phyloP scores from a whole-genome alignment of 2,113 vertebrate genomes.

The Pagrus major region DNA sequence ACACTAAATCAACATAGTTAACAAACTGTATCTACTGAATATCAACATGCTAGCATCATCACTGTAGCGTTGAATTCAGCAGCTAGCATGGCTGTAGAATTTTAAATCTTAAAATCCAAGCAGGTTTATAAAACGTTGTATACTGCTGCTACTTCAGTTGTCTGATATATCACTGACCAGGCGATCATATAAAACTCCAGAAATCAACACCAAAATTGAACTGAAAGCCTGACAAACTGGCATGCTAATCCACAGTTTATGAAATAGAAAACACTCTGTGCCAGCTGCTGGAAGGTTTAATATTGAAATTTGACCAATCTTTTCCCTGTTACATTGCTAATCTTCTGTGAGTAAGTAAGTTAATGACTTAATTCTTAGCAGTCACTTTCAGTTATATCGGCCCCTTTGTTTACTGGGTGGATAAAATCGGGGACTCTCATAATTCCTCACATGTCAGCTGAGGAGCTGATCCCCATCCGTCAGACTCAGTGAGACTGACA shows the following conservation, averaged over 20 bases:
- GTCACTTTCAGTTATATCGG: constrained; percentile 50
- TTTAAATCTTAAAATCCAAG: neutral
- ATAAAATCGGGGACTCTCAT: constrained; percentile 37
- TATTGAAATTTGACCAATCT: constrained; percentile 31
- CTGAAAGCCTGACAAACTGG: neutral
- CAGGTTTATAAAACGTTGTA: neutral
- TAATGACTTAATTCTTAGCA: constrained; percentile 36
- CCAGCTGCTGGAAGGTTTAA: constrained; percentile 46
- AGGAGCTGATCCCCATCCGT: constrained; percentile 50
- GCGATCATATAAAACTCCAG: neutral
- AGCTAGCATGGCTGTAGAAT: neutral
- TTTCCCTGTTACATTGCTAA: constrained; percentile 6
- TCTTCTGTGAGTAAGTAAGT: constrained; percentile 5
- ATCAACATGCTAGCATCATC: neutral
- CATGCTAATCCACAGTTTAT: constrained; percentile 51
- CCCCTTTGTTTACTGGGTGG: constrained; percentile 48
- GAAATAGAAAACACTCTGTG: constrained; percentile 26
- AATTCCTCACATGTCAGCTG: constrained; percentile 36
- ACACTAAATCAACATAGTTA: neutral
- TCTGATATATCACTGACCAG: neutral
- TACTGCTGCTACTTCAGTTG: neutral
- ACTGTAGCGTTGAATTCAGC: neutral
- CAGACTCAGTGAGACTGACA: constrained; percentile 62
- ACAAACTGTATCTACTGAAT: neutral
- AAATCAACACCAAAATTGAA: constrained; percentile 21